Evolutionary conservation across 35 echinoderm and acorn worm species (phyloP), one percentile per base, ranked within the genome.

Genomic region (Strongylocentrotus purpuratus): DNA sequence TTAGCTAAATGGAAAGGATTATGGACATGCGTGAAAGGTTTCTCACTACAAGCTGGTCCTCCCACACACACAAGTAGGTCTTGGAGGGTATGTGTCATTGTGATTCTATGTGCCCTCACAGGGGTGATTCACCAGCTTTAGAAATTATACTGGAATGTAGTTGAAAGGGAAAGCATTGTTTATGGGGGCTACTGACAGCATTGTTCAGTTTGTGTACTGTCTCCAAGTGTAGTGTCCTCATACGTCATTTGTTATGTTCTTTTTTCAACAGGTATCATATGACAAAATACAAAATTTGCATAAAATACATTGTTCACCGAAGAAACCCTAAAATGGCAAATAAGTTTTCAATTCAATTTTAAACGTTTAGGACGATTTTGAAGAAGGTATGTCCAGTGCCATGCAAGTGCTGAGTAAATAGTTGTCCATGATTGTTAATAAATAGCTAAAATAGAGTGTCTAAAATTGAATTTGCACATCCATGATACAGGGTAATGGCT

Each of bases 81-180:
- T 78, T 78, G 65, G 65, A 78, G 20, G 65, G 65, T 78, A 78
- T 78, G 65, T 78, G 65, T 78, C 65, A 78, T n/a, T 78, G 22
- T 78, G 65, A 78, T 78, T 78, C 65, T 78, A 78, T 78, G 65
- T 8, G 8, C 65, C n/a, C 28, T 59, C 52, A 59, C 52, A 59
- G 22, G 20, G 65, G 28, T 78, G 65, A 78, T 78, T 78, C 65
- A 78, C 28, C 65, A 78, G 7, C 22, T n/a, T n/a, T 7, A 6
- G 20, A n/a, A 78, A 78, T 22, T 2, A 78, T 22, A 4, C 4
- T 78, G 65, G 65, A 78, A 78, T 78, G 65, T 22, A 78, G 65
- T 28, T 78, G 5, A 78, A 78, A 28, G 1, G 65, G 65, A 28
- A 78, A 28, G 22, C 25, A 78, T 78, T 55, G 50, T 55, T 14